Conservation (phyloP, 2,797 vertebrate species). For the Sandelia bainsii region DNA sequence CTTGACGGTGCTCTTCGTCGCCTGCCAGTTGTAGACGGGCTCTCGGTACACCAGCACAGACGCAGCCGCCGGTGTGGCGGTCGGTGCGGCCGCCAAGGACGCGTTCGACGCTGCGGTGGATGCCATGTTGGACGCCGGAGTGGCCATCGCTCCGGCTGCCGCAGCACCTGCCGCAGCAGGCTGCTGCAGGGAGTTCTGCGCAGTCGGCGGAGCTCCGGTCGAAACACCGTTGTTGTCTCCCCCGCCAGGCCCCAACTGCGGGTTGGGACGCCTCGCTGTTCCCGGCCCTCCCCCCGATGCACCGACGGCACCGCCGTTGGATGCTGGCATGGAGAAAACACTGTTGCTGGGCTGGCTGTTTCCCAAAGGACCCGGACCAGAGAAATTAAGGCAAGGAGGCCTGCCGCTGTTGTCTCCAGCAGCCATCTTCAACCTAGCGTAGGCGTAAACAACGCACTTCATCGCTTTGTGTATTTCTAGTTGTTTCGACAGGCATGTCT, state of each 20-base stretch:
- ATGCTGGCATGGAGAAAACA: conserved; percentile 82
- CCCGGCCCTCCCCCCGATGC: conserved; percentile 76
- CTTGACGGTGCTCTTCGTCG: conserved; percentile 87
- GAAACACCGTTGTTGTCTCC: conserved; percentile 82
- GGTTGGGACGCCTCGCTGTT: conserved; percentile 82
- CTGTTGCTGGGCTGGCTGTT: conserved; percentile 87
- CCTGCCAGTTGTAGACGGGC: conserved; percentile 88
- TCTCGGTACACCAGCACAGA: conserved; percentile 86
- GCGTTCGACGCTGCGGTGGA: conserved; percentile 76
- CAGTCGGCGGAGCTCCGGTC: conserved; percentile 78
- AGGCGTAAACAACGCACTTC: conserved; percentile 80
- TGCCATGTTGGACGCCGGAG: conserved; percentile 83
- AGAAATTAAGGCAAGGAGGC: conserved; percentile 87
- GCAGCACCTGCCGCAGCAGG: conserved; percentile 79
- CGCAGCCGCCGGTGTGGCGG: conserved; percentile 82
- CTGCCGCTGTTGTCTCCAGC: conserved; percentile 90
- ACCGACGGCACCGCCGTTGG: conserved; percentile 78
- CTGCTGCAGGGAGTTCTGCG: conserved; percentile 85
- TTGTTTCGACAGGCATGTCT: background rate
- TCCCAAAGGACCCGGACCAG: conserved; percentile 82
- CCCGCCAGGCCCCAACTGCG: conserved; percentile 86
- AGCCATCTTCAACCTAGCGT: conserved; percentile 87
- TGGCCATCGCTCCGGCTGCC: conserved; percentile 77
- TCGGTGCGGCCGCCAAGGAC: conserved; percentile 60
- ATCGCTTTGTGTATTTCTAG: conserved; percentile 47